Evolutionary conservation across 2,113 vertebrate species (phyloP).

Genomic region (Pseudolaguvia tuberculata): DNA sequence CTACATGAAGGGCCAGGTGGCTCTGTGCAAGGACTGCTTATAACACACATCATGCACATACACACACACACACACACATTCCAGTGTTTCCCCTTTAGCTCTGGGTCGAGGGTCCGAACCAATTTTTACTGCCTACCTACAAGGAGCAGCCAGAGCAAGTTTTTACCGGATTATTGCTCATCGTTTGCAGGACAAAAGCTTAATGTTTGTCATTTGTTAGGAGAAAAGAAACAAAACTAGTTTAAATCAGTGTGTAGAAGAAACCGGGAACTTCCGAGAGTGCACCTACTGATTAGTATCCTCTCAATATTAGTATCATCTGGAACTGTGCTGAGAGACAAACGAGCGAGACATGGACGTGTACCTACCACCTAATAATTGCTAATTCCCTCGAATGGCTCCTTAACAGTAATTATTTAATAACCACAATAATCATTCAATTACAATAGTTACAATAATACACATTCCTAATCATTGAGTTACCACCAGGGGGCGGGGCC

Average conservation of each 20-base stretch:
- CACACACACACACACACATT: background rate
- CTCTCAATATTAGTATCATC: background rate
- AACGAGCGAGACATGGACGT: too few species aligned
- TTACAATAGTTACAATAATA: background rate
- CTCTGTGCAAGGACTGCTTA: slow-evolving; percentile 92
- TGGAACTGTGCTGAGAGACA: background rate
- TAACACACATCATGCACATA: slow-evolving; percentile 60
- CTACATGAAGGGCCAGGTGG: slow-evolving; percentile 98
- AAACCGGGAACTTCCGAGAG: background rate
- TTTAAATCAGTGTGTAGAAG: background rate
- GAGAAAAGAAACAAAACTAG: background rate
- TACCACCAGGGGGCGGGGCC: too few species aligned
- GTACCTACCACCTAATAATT: too few species aligned
- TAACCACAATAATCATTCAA: too few species aligned
- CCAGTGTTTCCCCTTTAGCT: slow-evolving; percentile 2
- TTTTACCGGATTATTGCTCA: background rate
- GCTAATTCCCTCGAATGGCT: too few species aligned
- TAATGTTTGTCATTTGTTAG: background rate
- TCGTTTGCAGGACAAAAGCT: background rate
- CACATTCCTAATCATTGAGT: too few species aligned
- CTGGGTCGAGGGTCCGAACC: background rate
- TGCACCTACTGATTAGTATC: background rate
- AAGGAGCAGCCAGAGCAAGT: background rate
- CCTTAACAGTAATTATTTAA: background rate
- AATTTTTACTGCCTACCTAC: background rate